Conservation (phyloP, 2,113 vertebrate genomes). For the Salvelinus namaycush region DNA sequence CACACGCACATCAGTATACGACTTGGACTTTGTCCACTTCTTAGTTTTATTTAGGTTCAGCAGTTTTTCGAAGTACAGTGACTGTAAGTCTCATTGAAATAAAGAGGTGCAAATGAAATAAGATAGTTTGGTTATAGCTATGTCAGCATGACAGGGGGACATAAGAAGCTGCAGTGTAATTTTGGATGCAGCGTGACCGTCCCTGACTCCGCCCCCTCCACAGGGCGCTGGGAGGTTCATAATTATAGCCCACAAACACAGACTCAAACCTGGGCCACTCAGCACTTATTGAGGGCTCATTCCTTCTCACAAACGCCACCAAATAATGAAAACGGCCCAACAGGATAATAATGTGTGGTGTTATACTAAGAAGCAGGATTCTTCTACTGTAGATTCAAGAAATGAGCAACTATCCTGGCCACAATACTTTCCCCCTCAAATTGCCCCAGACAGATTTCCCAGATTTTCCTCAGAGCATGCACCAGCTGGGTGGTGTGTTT, state of each 20-base stretch:
- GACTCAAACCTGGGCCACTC: conserved; percentile 35
- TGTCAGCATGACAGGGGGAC: conserved; percentile 60
- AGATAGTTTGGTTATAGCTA: conserved; percentile 12
- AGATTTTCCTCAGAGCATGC: too few species aligned
- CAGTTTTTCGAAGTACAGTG: conserved; percentile 29
- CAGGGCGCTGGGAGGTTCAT: conserved; percentile 24
- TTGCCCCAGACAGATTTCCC: conserved; percentile 37
- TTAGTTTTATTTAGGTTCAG: conserved; percentile 31
- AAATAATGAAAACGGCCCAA: conserved; percentile 60
- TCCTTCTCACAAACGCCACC: conserved; percentile 36
- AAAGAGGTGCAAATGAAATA: conserved; percentile 33
- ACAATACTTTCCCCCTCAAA: conserved; percentile 44
- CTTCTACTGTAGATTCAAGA: conserved; percentile 71
- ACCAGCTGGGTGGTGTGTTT: too few species aligned
- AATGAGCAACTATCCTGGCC: conserved; percentile 51
- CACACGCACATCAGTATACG: background rate
- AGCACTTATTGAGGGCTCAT: conserved; percentile 44
- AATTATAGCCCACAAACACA: conserved; percentile 54
- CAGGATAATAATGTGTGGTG: conserved; percentile 60
- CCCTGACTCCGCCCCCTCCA: conserved; percentile 42
- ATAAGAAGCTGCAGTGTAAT: conserved; percentile 40
- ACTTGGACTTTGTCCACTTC: background rate
- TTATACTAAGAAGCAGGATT: conserved; percentile 50
- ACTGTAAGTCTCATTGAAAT: conserved; percentile 54
- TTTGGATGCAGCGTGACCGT: conserved; percentile 19